These are phyloP conservation scores for Actenoides hombroni DNA, from an alignment of 2,113 vertebrate genomes.

Conservation along the genomic window DNA sequence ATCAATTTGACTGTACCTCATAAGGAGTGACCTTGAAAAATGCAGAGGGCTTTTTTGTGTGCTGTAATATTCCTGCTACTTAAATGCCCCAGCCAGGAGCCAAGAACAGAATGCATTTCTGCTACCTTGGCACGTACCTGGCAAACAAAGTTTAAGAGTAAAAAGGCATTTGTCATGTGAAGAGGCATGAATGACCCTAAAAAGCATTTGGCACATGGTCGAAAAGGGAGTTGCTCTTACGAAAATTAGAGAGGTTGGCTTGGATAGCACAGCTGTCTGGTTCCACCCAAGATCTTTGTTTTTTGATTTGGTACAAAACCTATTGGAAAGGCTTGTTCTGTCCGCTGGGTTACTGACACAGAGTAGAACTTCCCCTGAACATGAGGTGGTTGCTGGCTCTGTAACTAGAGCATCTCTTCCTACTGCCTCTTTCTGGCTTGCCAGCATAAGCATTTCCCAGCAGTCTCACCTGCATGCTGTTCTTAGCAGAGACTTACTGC, in stretches of 20 bases:
- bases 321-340: neutral
- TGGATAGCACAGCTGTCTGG: neutral
- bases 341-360: neutral
- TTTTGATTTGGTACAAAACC: neutral
- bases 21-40: slow-evolving; percentile 37
- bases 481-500: neutral
- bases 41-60: neutral
- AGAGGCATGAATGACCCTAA: neutral
- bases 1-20: neutral
- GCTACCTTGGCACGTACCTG: neutral
- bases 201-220: neutral
- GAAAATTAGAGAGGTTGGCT: neutral
- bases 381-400: fast-evolving
- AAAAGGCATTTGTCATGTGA: neutral
- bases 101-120: neutral
- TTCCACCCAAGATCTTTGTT: neutral
- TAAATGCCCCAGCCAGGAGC: neutral
- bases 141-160: neutral
- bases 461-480: neutral
- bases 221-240: neutral
- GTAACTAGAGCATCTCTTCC: neutral
- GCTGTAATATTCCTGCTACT: neutral
- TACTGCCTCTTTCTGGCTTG: neutral
- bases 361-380: neutral
- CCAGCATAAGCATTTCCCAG: neutral